These are phyloP conservation scores for Mobula hypostoma DNA, from an alignment of 2,113 vertebrate species.

Conservation along the genomic window DNA sequence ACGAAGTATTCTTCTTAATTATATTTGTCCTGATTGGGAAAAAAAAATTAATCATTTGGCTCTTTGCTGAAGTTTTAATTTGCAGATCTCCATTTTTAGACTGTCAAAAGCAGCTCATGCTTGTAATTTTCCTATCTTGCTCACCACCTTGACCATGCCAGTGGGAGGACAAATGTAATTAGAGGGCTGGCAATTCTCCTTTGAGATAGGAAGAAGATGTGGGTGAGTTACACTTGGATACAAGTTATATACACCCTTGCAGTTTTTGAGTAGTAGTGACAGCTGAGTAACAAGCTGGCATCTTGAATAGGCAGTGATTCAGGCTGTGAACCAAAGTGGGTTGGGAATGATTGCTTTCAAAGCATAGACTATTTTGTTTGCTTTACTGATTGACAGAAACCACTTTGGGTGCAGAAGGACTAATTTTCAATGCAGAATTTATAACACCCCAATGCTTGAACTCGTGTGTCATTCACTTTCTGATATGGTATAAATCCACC, in stretches of 20 bases:
- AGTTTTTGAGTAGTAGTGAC: not conserved
- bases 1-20: not conserved
- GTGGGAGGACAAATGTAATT: not conserved
- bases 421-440: not conserved
- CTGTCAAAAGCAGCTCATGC: not conserved
- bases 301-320: constrained; percentile 2
- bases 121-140: not conserved
- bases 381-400: not conserved
- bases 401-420: not conserved
- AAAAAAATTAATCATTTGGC: not conserved
- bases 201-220: not conserved
- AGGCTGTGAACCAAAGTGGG: not conserved
- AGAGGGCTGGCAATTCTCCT: not conserved
- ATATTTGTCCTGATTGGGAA: not conserved
- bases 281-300: not conserved
- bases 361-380: not conserved
- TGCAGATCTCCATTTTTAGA: not conserved
- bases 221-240: not conserved
- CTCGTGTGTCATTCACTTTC: not conserved
- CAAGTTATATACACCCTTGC: not conserved
- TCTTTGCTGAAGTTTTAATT: not conserved
- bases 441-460: not conserved
- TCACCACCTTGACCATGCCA: not conserved
- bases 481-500: not conserved
- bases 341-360: not conserved